Evolutionary conservation across 2,888 invertebrate genomes (phyloP).

Genomic region (Cephonodes hylas): DNA sequence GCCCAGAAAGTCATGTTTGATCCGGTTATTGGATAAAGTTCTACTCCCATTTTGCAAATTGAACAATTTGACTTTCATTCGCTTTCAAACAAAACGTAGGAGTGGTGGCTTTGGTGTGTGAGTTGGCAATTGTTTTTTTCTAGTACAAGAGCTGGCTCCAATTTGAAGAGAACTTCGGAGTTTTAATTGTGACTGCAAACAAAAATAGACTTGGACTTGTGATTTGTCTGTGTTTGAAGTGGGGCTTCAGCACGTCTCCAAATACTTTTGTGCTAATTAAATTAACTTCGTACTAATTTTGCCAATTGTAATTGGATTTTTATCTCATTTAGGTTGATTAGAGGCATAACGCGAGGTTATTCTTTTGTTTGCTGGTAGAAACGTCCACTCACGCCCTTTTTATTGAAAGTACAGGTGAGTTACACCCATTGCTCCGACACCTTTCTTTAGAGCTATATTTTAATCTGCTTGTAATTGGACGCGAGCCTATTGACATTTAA

Average conservation of each 20-base stretch:
- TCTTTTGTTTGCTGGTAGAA: no score
- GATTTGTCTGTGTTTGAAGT: not conserved
- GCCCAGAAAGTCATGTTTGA: slow-evolving; percentile 19
- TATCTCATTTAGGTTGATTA: not conserved
- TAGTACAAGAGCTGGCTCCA: not conserved
- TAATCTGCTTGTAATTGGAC: no score
- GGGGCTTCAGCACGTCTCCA: not conserved
- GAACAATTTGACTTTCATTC: slow-evolving; percentile 18
- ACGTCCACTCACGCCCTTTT: no score
- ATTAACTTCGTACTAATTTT: not conserved
- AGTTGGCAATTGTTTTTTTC: slow-evolving; percentile 7
- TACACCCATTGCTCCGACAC: no score
- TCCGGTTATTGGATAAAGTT: slow-evolving; percentile 22
- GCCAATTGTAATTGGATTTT: not conserved
- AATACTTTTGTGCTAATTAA: not conserved
- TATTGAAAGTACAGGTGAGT: no score
- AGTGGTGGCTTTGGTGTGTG: slow-evolving; percentile 1
- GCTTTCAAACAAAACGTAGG: slow-evolving; percentile 15
- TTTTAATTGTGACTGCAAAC: slow-evolving; percentile 9
- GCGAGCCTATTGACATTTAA: no score
- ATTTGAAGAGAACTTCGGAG: slow-evolving; percentile 1
- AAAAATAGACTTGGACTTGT: not conserved
- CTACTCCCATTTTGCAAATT: slow-evolving; percentile 21
- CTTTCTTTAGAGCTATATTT: no score
- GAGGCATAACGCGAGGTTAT: no score